Evolutionary conservation across 2,113 vertebrate genomes (phyloP).

Genomic region (Cygnus buccinator): DNA sequence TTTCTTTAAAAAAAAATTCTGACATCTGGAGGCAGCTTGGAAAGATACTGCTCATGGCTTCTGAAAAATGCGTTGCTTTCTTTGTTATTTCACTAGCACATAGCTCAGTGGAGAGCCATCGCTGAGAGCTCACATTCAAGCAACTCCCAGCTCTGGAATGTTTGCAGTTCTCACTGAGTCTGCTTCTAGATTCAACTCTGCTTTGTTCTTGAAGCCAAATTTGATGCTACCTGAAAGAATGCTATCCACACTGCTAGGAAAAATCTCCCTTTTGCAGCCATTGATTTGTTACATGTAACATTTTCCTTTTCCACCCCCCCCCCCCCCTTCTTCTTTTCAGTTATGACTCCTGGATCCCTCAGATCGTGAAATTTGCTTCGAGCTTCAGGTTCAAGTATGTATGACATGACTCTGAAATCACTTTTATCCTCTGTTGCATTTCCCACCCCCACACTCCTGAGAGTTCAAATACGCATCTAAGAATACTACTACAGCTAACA

Average conservation of each 20-base stretch:
- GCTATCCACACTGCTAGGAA: not conserved
- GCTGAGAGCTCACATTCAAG: not conserved
- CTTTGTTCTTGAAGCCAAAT: not conserved
- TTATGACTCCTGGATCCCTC: not conserved
- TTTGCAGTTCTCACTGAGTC: not conserved
- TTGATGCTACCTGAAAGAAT: not conserved
- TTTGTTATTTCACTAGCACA: not conserved
- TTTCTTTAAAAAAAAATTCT: not conserved
- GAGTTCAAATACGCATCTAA: not conserved
- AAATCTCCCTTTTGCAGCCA: not conserved
- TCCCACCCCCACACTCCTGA: not conserved
- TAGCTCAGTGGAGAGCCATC: not conserved
- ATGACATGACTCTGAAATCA: not conserved
- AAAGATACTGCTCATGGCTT: not conserved
- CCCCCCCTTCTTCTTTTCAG: not conserved
- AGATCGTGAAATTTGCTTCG: not conserved
- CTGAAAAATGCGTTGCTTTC: not conserved
- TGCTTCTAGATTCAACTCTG: not conserved
- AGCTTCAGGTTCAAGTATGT: not conserved
- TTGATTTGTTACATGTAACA: not conserved
- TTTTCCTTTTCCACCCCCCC: not conserved
- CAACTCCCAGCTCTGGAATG: not conserved
- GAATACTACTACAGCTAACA: not conserved
- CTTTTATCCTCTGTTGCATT: not conserved
- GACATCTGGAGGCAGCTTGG: not conserved